Base-by-base conservation (phyloP, 2,888 invertebrate genomes). In the Catocala sponsa region DNA sequence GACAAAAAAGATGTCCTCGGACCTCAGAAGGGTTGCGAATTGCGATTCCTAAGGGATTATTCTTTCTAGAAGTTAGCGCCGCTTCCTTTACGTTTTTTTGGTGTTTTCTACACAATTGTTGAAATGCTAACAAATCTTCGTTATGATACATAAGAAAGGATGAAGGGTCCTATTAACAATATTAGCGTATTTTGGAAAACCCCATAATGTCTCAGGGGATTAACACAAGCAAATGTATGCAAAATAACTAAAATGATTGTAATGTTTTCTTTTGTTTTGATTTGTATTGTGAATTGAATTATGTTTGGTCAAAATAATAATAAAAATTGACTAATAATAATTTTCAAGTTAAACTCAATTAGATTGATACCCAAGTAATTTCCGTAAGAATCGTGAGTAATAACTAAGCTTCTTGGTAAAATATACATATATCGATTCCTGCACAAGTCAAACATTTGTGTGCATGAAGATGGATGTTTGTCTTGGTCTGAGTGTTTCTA, bases 21-120 rank as follows among this genome's bases (percentile, higher is more conserved):
- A 74, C 72, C 72, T 65, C 72, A 63, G 81, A 89, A 86, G 86
- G 87, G 88, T 89, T 90, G 82, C 83, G 79, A 87, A 78, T 84
- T 90, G 82, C 82, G 79, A 87, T 79, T 84, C 91, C 88, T 79
- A 53, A 13, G 85, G 87, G 92, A 91, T 92, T 90, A 90, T 76
- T 70, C 59, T 87, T 87, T 83, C 78, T 75, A 74, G 82, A 87
- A 85, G 85, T 86, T 87, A 91, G 91, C 92, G 92, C 91, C 91
- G 90, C 78, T 77, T 76, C 74, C 76, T 75, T 83, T 81, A 9
- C 25, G 65, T 63, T 76, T 70, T 74, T 77, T 72, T 67, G 41
- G 6, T 2, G 6, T 5, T 55, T 56, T 63, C 35, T 59, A 63
- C 63, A 79, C 77, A 77, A 80, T 79, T 82, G 79, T 84, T 76